Base-by-base conservation (phyloP, 2,888 invertebrate species). In the Piscicola geometra region DNA sequence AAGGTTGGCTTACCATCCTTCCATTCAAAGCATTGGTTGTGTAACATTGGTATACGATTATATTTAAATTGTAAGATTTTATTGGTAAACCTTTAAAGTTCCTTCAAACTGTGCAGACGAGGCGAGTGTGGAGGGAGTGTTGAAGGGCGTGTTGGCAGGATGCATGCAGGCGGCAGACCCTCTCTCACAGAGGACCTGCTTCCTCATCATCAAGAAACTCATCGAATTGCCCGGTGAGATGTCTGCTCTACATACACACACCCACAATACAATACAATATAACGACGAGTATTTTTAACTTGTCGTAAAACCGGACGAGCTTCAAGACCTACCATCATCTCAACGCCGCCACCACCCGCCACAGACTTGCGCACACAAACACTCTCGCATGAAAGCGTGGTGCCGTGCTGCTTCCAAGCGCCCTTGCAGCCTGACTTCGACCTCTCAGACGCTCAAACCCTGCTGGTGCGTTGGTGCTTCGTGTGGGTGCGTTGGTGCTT, bases 371-470 rank as follows among this genome's bases (percentile, higher is more conserved):
- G n/a, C n/a, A n/a, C n/a, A n/a, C 41, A 41, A 3, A n/a, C 60
- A 5, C 5, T 56, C 79, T 85, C 87, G 77, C 88, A 87, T 81
- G 85, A 87, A 77, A 84, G 85, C 78, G 86, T 88, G 77, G 83
- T 88, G 25, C 88, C 88, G 30, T 87, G 88, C 5, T 88, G 88
- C 80, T 87, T 88, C 80, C 79, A 86, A 80, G 87, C 87, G 21
- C 88, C 88, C 0, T 80, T 87, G 79, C 87, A 86, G 81, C 83
- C 85, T 18, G 83, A 85, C 18, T 88, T 88, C 82, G 88, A 88
- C 81, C 82, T 88, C 52, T 81, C 82, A 67, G 88, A 88, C 82
- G 88, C 86, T 47, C 88, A 88, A 80, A 87, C 87, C 12, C 80
- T 86, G 30, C 80, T 87, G 79, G 85, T 80, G 66, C 64, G 41